Conservation (phyloP, 2,797 vertebrate genomes). For the Aphelocoma californica region DNA sequence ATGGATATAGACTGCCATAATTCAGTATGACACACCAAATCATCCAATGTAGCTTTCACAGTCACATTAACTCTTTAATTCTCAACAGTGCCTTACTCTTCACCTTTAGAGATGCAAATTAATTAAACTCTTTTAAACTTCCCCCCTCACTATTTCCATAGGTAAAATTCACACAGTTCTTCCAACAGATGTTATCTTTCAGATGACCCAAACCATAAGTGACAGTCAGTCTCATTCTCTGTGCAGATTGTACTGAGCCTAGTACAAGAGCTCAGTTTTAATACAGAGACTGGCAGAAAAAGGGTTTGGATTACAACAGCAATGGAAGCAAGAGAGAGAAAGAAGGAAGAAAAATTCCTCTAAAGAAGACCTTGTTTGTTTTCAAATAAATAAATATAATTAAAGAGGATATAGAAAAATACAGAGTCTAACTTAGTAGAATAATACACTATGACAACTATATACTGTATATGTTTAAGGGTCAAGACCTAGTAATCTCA, state of each 20-base stretch:
- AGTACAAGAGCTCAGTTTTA: neutral
- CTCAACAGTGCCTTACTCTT: neutral
- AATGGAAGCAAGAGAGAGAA: neutral
- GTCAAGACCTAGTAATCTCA: neutral
- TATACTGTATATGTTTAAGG: neutral
- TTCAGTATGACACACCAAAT: conserved; percentile 23
- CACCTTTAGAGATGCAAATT: conserved; percentile 41
- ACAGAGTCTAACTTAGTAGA: neutral
- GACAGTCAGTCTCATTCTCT: neutral
- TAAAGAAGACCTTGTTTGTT: neutral
- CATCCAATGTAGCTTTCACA: neutral
- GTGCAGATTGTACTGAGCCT: neutral
- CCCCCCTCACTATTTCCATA: neutral
- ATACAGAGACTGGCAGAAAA: neutral
- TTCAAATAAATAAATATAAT: neutral
- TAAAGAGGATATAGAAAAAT: neutral
- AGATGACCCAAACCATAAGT: neutral
- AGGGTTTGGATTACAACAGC: neutral
- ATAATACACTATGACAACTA: neutral
- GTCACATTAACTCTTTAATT: neutral
- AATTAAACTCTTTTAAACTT: conserved; percentile 33
- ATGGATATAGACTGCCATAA: neutral
- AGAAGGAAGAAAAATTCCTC: neutral
- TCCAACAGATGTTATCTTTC: conserved; percentile 9
- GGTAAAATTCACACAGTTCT: conserved; percentile 9